Base-by-base conservation (phyloP, 2,113 vertebrate species). In the Synodontis membranacea region DNA sequence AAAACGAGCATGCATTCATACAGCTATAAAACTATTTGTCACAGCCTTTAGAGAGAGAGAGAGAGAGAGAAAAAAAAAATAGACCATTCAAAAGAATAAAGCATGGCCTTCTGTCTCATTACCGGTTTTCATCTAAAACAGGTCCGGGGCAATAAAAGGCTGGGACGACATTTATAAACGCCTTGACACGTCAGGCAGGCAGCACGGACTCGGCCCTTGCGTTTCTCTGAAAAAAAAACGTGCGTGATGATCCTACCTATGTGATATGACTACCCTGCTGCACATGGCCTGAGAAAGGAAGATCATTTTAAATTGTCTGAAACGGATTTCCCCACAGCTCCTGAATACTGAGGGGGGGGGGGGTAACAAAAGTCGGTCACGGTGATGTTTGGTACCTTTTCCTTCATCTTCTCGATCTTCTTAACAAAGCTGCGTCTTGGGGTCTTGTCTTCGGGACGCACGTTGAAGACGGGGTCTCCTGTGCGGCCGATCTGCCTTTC, bases 361-460 rank as follows among this genome's bases (percentile, higher is more conserved):
- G n/a, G n/a, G n/a, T n/a, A n/a, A n/a, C 17, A 50, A 50, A 31
- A 75, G 37, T 46, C 5, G 72, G 12, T 42, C 17, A 15, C 15
- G 12, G 5, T 64, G 28, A 5, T 28, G 44, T 54, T 50, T 37
- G 86, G 89, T 94, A 99, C 98, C 95, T 99, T 99, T 94, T 99
- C 98, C 91, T 98, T 99, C 97, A 99, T 99, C 92, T 99, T 99
- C 93, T 99, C 97, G 6, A 99, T 99, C 95, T 99, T 99, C 91
- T 98, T 99, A 87, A 98, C 97, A n/a, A 97, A 98, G 94, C 97
- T 98, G 72, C 97, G 95, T 68, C 97, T 95, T 91, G 96, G 97
- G 91, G 97, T 96, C 89, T 95, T 96, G 76, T 99, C 98, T 92
- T 99, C 98, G 64, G 97, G 94, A 46, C 97, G 94, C 87, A 98